phyloP scores from a whole-genome alignment of 2,113 vertebrate species.

The Panthera tigris region DNA sequence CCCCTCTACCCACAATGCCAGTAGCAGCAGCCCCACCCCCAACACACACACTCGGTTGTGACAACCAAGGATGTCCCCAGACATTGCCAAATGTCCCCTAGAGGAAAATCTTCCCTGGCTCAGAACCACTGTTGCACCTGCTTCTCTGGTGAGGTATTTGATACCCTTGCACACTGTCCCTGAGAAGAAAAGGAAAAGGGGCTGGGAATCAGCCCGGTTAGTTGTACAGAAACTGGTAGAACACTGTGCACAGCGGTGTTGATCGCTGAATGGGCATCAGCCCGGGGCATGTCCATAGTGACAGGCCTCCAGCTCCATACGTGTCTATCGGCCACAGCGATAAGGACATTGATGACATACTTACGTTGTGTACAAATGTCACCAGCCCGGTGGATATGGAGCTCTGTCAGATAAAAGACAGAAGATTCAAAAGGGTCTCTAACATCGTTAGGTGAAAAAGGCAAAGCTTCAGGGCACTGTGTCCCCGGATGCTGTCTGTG shows the following conservation, averaged over 20 bases:
- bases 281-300: not conserved
- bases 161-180: not conserved
- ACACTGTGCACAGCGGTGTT: not conserved
- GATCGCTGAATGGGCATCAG: not conserved
- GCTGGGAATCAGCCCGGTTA: not conserved
- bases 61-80: not conserved
- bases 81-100: not conserved
- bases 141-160: not conserved
- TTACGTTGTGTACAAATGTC: not conserved
- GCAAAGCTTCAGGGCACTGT: not conserved
- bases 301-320: not conserved
- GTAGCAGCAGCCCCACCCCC: fast-evolving
- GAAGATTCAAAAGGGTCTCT: not conserved
- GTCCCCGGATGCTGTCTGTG: not conserved
- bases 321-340: not conserved
- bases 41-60: not conserved
- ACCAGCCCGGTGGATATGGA: not conserved
- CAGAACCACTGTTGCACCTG: not conserved
- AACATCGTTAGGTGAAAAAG: not conserved
- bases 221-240: not conserved
- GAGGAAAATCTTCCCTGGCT: not conserved
- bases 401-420: not conserved
- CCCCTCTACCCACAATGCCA: not conserved
- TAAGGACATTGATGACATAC: not conserved
- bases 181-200: not conserved